These are phyloP conservation scores for Portevinia maculata DNA, from an alignment of 2,888 invertebrate genomes.

Conservation along the genomic window DNA sequence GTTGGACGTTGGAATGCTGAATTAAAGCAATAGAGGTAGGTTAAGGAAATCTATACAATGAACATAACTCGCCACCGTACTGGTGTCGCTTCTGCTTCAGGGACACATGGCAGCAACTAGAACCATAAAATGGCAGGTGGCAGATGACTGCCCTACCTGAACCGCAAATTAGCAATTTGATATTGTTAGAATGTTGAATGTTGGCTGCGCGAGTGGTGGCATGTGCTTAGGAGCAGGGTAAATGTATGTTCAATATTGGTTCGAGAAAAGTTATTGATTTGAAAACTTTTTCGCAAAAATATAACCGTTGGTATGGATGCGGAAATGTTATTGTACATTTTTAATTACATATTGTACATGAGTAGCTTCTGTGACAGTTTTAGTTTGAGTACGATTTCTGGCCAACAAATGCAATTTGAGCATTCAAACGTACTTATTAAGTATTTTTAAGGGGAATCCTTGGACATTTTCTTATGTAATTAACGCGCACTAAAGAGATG, in stretches of 20 bases:
- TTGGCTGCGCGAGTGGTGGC: background rate
- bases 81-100: slow-evolving; percentile 4
- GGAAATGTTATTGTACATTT: slow-evolving; percentile 5
- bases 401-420: background rate
- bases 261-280: slow-evolving; percentile 29
- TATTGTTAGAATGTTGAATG: slow-evolving; percentile 10
- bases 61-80: slow-evolving; percentile 6
- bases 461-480: too few relatives aligned
- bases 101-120: background rate
- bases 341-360: background rate
- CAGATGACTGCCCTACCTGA: slow-evolving; percentile 36
- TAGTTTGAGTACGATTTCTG: background rate
- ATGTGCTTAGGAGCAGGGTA: background rate
- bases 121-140: slow-evolving; percentile 32
- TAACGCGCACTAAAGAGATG: too few relatives aligned
- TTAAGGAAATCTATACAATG: slow-evolving; percentile 10
- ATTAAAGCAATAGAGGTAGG: slow-evolving; percentile 39
- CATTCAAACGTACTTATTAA: background rate
- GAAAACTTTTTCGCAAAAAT: slow-evolving; percentile 15
- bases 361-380: background rate
- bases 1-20: slow-evolving; percentile 40
- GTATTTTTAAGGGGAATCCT: too few relatives aligned
- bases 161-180: slow-evolving; percentile 43
- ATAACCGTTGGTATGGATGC: background rate
- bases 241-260: slow-evolving; percentile 12